Evolutionary conservation across 1,140 invertebrate genomes (phyloP).

Genomic region (Drosophila equinoxialis): DNA sequence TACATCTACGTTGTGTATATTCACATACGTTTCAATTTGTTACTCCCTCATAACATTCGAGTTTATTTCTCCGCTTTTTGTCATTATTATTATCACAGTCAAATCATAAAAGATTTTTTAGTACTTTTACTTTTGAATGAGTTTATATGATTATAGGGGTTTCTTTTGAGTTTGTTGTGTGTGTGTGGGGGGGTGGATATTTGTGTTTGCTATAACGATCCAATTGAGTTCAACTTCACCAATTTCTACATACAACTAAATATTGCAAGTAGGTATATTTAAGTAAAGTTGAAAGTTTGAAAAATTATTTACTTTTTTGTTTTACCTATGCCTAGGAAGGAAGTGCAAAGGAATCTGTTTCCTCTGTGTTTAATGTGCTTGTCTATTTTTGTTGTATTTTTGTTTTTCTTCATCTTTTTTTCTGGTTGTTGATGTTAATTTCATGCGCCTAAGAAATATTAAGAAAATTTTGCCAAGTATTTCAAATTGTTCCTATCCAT

Average conservation of each 20-base stretch:
- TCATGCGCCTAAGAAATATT: constrained; percentile 42
- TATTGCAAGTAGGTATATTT: constrained; percentile 18
- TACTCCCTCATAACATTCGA: constrained; percentile 34
- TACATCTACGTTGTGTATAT: constrained; percentile 56
- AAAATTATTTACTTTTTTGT: constrained; percentile 10
- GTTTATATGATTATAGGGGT: constrained; percentile 72
- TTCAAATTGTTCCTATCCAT: constrained; percentile 14
- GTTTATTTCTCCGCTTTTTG: constrained; percentile 60
- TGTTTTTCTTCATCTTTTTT: not conserved
- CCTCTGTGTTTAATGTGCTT: constrained; percentile 23
- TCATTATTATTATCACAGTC: constrained; percentile 82
- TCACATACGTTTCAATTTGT: constrained; percentile 76
- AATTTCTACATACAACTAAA: constrained; percentile 1
- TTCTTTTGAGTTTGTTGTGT: not conserved
- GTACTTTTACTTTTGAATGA: constrained; percentile 82
- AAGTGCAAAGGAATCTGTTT: constrained; percentile 35
- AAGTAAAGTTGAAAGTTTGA: constrained; percentile 42
- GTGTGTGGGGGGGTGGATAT: not conserved
- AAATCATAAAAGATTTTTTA: constrained; percentile 82
- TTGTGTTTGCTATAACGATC: not conserved
- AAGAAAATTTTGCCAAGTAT: constrained; percentile 40
- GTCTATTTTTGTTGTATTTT: not conserved
- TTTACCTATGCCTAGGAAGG: not conserved
- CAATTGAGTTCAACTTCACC: not conserved
- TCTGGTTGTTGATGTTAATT: not conserved